Evolutionary conservation across 2,113 vertebrate species (phyloP).

Genomic region (Gobius niger): DNA sequence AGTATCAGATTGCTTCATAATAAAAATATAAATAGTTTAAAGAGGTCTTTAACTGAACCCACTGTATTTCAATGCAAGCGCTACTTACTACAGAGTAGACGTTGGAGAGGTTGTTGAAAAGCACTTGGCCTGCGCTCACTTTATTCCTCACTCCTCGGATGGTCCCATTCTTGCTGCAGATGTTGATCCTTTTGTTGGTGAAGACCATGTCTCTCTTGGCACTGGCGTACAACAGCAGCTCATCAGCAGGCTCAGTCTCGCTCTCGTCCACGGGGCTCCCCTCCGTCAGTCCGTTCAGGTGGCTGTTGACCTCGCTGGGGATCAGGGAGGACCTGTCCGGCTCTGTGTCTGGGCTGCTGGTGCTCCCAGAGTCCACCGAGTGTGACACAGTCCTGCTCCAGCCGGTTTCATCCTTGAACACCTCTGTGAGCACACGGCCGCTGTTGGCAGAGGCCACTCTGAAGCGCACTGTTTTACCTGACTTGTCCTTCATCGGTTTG

Average conservation of each 20-base stretch:
- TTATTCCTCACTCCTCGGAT: constrained; percentile 95
- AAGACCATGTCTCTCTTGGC: constrained; percentile 84
- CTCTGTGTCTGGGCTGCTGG: constrained; percentile 81
- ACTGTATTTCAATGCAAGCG: no score
- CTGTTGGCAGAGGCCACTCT: constrained; percentile 92
- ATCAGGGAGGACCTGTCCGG: constrained; percentile 62
- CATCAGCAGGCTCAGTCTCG: constrained; percentile 82
- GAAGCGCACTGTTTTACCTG: constrained; percentile 86
- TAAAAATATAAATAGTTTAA: no score
- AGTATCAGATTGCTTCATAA: no score
- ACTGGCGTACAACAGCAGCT: constrained; percentile 86
- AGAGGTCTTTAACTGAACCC: no score
- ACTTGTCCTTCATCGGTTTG: constrained; percentile 69
- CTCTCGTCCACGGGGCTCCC: constrained; percentile 73
- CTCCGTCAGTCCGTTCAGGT: constrained; percentile 77
- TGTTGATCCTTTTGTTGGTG: constrained; percentile 89
- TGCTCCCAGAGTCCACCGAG: constrained; percentile 84
- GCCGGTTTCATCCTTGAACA: constrained; percentile 83
- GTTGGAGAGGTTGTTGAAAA: constrained; percentile 92
- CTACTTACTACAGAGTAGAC: constrained; percentile 89
- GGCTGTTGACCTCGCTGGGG: constrained; percentile 81
- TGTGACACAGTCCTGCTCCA: constrained; percentile 61
- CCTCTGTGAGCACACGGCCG: constrained; percentile 89
- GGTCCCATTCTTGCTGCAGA: constrained; percentile 97
- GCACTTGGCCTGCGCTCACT: constrained; percentile 95